phyloP scores from a whole-genome alignment of 2,888 invertebrate species.

The Drosophila pseudotalamancana region DNA sequence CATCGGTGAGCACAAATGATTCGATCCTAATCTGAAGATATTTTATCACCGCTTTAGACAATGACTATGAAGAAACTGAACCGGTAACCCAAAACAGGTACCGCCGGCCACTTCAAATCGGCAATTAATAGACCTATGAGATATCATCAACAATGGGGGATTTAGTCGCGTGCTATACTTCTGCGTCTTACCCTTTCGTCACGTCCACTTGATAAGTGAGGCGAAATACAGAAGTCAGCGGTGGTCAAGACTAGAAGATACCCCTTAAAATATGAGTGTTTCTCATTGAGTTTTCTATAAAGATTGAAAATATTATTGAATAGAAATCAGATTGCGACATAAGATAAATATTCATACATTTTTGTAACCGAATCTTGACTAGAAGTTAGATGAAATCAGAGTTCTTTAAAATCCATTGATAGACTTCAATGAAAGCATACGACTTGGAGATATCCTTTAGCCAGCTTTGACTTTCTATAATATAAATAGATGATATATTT shows the following conservation, averaged over 20 bases:
- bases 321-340: too few relatives aligned
- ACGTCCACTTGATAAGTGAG: neutral
- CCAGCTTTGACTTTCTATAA: too few relatives aligned
- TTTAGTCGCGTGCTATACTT: constrained; percentile 15
- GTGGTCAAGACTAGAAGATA: neutral
- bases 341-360: neutral
- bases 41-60: neutral
- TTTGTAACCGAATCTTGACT: too few relatives aligned
- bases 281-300: neutral
- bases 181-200: neutral
- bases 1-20: constrained; percentile 14
- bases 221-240: neutral
- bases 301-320: too few relatives aligned
- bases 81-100: neutral
- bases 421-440: too few relatives aligned
- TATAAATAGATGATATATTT: too few relatives aligned
- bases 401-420: too few relatives aligned
- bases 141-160: neutral
- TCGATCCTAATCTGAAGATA: constrained; percentile 12
- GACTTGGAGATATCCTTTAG: too few relatives aligned
- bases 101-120: neutral
- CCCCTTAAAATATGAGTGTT: too few relatives aligned
- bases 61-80: constrained; percentile 2
- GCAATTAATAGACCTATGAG: neutral
- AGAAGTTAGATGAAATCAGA: too few relatives aligned